Evolutionary conservation across 2,888 invertebrate genomes (phyloP).

Genomic region (Drepana falcataria): DNA sequence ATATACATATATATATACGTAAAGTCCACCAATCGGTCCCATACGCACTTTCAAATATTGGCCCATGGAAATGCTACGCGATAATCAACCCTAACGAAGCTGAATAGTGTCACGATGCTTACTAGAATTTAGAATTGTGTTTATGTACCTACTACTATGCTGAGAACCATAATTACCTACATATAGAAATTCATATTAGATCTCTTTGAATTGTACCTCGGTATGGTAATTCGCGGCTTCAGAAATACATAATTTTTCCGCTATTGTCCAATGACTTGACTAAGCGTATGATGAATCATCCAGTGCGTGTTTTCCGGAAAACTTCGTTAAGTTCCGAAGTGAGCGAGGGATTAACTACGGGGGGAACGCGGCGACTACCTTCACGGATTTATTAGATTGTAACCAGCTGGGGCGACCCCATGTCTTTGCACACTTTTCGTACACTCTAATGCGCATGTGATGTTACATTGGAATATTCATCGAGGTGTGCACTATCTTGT

Average conservation of each 20-base stretch:
- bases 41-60: too few species aligned
- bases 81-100: too few species aligned
- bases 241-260: constrained; percentile 2
- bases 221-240: too few species aligned
- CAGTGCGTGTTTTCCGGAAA: constrained; percentile 45
- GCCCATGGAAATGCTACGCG: too few species aligned
- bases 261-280: constrained; percentile 5
- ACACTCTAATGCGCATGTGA: constrained; percentile 2
- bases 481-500: not conserved
- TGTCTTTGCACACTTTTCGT: constrained; percentile 3
- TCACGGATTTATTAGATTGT: constrained; percentile 9
- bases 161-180: too few species aligned
- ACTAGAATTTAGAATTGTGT: too few species aligned
- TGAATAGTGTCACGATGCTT: too few species aligned
- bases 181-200: too few species aligned
- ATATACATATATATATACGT: too few species aligned
- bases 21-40: too few species aligned
- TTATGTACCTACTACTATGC: too few species aligned
- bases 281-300: constrained; percentile 46
- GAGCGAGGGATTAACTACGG: constrained; percentile 43
- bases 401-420: constrained; percentile 8
- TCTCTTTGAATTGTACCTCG: too few species aligned
- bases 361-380: constrained; percentile 14
- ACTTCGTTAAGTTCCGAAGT: constrained; percentile 21
- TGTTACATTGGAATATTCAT: not conserved